phyloP scores from a whole-genome alignment of 2,888 invertebrate species.

The Crepidodera aurea region DNA sequence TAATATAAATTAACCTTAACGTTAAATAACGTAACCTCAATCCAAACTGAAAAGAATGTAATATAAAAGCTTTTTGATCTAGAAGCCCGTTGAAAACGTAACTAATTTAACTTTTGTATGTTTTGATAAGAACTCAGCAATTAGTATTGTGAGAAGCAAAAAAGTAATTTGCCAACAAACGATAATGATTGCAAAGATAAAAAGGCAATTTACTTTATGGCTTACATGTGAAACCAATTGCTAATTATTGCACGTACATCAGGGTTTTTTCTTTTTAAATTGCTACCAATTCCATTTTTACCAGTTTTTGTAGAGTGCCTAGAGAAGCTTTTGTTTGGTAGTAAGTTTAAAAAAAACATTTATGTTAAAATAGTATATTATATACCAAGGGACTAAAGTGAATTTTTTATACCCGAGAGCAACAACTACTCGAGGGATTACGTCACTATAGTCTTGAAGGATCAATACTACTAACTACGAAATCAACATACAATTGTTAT shows the following conservation, averaged over 20 bases:
- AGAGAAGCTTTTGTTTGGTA: no score
- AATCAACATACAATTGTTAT: no score
- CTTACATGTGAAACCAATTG: constrained; percentile 26
- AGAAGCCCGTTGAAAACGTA: background rate
- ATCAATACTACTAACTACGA: no score
- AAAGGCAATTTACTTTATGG: constrained; percentile 24
- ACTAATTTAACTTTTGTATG: constrained; percentile 26
- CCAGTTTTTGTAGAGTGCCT: constrained; percentile 13
- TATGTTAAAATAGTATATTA: no score
- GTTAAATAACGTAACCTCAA: no score
- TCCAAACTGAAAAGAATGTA: no score
- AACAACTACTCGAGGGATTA: no score
- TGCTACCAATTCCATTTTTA: constrained; percentile 10
- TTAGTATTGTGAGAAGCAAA: constrained; percentile 23
- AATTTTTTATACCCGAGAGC: no score
- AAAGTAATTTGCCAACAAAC: constrained; percentile 26
- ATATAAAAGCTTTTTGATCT: background rate
- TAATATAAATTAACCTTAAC: no score
- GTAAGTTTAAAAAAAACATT: no score
- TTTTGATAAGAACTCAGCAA: constrained; percentile 17
- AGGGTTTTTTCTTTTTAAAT: constrained; percentile 2
- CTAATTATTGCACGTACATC: constrained; percentile 20
- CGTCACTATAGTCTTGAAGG: no score
- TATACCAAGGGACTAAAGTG: no score
- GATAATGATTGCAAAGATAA: constrained; percentile 26